These are phyloP conservation scores for Triplophysa tibetana DNA, from an alignment of 2,113 vertebrate genomes.

Conservation along the genomic window DNA sequence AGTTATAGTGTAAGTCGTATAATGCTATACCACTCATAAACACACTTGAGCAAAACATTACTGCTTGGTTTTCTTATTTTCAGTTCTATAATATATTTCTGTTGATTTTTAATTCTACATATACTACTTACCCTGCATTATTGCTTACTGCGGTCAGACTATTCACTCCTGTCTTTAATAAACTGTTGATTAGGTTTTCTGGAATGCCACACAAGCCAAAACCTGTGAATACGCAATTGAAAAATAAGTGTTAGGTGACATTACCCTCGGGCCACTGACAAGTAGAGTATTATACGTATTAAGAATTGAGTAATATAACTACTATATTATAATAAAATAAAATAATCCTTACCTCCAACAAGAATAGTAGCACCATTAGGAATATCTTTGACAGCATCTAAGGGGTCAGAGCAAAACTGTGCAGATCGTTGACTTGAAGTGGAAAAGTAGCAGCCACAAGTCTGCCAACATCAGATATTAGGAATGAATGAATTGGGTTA, in stretches of 20 bases:
- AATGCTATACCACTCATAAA: too few species aligned
- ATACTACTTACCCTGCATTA: slow-evolving; percentile 89
- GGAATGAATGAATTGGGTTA: slow-evolving; percentile 5
- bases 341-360: slow-evolving; percentile 84
- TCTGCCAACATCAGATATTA: slow-evolving; percentile 66
- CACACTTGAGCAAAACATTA: too few species aligned
- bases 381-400: slow-evolving; percentile 93
- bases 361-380: slow-evolving; percentile 86
- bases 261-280: neutral
- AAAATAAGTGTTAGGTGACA: neutral
- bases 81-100: too few species aligned
- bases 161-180: slow-evolving; percentile 90
- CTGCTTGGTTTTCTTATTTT: too few species aligned
- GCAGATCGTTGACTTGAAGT: slow-evolving; percentile 75
- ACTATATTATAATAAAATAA: neutral
- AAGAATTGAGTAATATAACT: too few species aligned
- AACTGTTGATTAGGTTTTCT: slow-evolving; percentile 92
- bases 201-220: slow-evolving; percentile 98
- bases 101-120: neutral
- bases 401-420: slow-evolving; percentile 83
- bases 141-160: slow-evolving; percentile 93
- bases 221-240: slow-evolving; percentile 66
- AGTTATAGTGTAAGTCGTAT: too few species aligned
- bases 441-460: slow-evolving; percentile 81
- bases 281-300: too few species aligned